phyloP scores from a whole-genome alignment of 2,113 vertebrate species.

The Cebus imitator region DNA sequence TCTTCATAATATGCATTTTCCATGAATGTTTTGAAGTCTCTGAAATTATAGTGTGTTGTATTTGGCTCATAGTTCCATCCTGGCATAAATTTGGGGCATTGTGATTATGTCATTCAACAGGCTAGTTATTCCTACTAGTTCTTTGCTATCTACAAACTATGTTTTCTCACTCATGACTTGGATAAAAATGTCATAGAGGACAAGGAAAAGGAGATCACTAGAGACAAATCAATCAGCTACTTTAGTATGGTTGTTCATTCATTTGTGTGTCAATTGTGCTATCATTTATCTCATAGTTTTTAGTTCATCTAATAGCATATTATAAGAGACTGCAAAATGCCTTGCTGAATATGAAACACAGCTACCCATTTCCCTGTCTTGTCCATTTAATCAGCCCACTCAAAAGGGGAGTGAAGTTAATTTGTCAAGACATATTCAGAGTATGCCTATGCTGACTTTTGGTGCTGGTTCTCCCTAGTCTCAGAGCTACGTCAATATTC shows the following conservation, averaged over 20 bases:
- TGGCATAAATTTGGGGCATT: not conserved
- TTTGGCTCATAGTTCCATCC: constrained; percentile 17
- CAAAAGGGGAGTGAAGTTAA: constrained; percentile 17
- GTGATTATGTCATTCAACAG: not conserved
- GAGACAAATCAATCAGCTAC: not conserved
- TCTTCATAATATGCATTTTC: not conserved
- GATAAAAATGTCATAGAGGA: not conserved
- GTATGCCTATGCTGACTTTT: not conserved
- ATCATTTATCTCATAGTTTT: not conserved
- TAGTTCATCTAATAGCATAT: not conserved
- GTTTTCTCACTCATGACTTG: not conserved
- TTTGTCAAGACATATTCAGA: not conserved
- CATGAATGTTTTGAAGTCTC: not conserved
- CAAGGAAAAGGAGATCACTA: not conserved
- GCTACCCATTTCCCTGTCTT: not conserved
- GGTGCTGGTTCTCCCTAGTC: not conserved
- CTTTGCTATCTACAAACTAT: not conserved
- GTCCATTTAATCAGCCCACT: not conserved
- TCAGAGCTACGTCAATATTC: not conserved
- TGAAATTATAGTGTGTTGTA: not conserved
- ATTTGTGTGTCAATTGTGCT: not conserved
- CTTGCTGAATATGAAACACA: not conserved
- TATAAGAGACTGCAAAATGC: not conserved
- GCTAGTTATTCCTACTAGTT: constrained; percentile 14
- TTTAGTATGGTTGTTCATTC: not conserved